Evolutionary conservation across 1,140 invertebrate genomes (phyloP).

Genomic region (Himalopsyche phryganea): DNA sequence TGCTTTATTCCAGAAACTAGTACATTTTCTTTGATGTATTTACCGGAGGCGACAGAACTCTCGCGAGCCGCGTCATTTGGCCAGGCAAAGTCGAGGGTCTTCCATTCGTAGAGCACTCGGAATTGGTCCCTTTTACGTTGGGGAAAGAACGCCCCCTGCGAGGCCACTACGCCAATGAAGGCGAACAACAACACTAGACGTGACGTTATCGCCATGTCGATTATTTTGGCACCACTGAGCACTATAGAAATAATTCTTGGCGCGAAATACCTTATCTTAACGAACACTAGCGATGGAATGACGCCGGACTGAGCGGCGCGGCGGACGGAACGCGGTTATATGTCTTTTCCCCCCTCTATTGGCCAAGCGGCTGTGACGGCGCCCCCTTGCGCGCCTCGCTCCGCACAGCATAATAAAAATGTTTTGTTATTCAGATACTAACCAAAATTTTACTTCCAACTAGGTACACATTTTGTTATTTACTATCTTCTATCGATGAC

Average conservation of each 20-base stretch:
- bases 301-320: background rate
- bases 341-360: no score
- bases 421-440: no score
- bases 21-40: conserved; percentile 60
- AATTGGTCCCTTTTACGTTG: conserved; percentile 45
- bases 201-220: conserved; percentile 5
- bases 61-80: conserved; percentile 41
- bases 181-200: background rate
- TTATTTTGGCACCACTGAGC: no score
- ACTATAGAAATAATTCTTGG: no score
- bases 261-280: no score
- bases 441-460: no score
- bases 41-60: conserved; percentile 45
- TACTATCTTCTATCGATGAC: no score
- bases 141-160: conserved; percentile 23
- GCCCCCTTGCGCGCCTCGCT: no score
- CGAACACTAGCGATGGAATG: no score
- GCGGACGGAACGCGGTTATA: background rate
- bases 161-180: background rate
- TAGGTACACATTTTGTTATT: no score
- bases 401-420: no score
- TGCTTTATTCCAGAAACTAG: conserved; percentile 61
- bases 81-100: conserved; percentile 50
- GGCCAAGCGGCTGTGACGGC: no score
- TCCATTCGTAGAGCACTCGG: conserved; percentile 53